Base-by-base conservation (phyloP, 2,797 vertebrate species). In the Lutjanus argentimaculatus region DNA sequence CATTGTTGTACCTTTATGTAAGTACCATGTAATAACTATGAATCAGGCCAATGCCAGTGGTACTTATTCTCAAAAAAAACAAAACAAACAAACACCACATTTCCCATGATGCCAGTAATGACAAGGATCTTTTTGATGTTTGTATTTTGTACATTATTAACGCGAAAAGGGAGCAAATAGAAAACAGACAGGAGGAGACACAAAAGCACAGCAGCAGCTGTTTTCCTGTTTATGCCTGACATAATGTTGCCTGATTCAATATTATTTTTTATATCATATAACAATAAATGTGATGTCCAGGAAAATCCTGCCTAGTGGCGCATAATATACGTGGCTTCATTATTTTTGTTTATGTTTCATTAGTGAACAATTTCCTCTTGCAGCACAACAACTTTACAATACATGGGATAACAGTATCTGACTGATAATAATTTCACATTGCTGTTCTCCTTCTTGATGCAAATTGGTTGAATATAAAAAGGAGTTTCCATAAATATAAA, bases 71-170 rank as follows among this genome's bases (percentile, higher is more conserved):
- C 53, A 30, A 15, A 75, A 36, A 25, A n/a, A n/a, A n/a, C n/a
- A n/a, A n/a, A n/a, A n/a, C n/a, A n/a, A 36, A 19, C 10, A 59
- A 63, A 61, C 14, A 16, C 10, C 3, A 36, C 11, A 1, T 48
- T 58, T 46, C 56, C 57, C 58, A 45, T n/a, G 46, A 78, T 65
- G 57, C 46, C 48, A 19, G 19, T 71, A 25, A 17, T 15, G 12
- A 61, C 12, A 13, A 64, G 19, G 4, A 15, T 42, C 16, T 36
- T 17, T 65, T 66, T 0, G 9, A 65, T 62, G 56, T 49, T 42
- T 69, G 17, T 15, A 8, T 71, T 76, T 69, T 55, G 17, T 78
- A 83, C 30, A 64, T 57, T 59, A 22, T 67, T 75, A 40, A 75
- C 4, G 6, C 45, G 40, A 77, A 64, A 65, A 49, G 0, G 43